Percentiles rank a stretch among this genome's conserved stretches.
Evolutionary conservation across 1,140 invertebrate genomes (phyloP).

Genomic region (Grapholita molesta): DNA sequence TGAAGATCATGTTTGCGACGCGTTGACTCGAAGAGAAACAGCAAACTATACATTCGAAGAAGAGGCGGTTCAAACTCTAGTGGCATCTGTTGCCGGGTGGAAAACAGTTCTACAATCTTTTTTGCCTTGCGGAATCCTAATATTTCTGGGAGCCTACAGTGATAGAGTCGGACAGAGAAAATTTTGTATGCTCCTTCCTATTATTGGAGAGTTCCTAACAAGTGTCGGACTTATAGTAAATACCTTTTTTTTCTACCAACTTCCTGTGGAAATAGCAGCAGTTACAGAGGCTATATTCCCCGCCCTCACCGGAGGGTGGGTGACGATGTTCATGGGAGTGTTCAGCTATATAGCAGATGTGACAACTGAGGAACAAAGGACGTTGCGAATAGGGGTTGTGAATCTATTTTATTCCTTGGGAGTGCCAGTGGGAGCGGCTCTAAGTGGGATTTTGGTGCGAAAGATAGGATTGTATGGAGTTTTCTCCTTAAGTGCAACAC

Average conservation of each 20-base stretch:
- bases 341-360: conserved; percentile 94
- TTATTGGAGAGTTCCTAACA: conserved; percentile 88
- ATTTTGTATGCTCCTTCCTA: conserved; percentile 90
- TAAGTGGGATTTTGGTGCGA: conserved; percentile 84
- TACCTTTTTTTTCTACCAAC: conserved; percentile 86
- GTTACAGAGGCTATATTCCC: conserved; percentile 88
- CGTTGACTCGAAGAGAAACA: conserved; percentile 83
- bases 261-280: conserved; percentile 88
- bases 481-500: conserved; percentile 84
- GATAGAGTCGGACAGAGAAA: conserved; percentile 87
- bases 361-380: conserved; percentile 88
- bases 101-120: conserved; percentile 88
- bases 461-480: conserved; percentile 90
- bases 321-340: conserved; percentile 93
- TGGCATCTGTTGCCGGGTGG: conserved; percentile 88
- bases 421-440: conserved; percentile 87
- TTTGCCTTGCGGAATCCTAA: conserved; percentile 85
- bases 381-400: conserved; percentile 89
- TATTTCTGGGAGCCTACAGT: conserved; percentile 89
- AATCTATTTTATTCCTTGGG: conserved; percentile 90
- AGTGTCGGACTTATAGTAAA: conserved; percentile 87
- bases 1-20: conserved; percentile 84
- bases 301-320: conserved; percentile 89
- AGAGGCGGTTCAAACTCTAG: conserved; percentile 85
- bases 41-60: conserved; percentile 85